Evolutionary conservation across 2,888 invertebrate genomes (phyloP).

Genomic region (Glyphotaelius pellucidus): DNA sequence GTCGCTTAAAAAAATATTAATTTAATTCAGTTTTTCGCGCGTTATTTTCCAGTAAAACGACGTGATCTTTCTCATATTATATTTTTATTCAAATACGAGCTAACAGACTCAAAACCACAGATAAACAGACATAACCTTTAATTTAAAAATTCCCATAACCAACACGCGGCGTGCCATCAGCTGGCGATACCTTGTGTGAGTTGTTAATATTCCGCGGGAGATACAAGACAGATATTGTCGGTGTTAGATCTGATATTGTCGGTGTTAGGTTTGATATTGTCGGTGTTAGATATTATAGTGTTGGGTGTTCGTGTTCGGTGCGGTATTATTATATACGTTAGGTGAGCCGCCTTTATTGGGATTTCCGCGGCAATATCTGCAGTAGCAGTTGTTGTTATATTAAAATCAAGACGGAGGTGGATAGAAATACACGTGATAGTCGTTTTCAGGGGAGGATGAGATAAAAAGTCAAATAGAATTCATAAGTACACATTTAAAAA

Average conservation of each 20-base stretch:
- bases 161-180: slow-evolving; percentile 21
- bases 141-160: slow-evolving; percentile 34
- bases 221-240: not conserved
- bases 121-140: not conserved
- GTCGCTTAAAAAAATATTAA: not conserved
- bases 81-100: not conserved
- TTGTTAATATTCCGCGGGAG: not conserved
- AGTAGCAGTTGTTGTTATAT: slow-evolving; percentile 29
- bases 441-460: not conserved
- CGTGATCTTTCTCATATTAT: not conserved
- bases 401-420: slow-evolving; percentile 8
- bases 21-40: not conserved
- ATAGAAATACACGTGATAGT: not conserved
- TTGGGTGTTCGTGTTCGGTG: not conserved
- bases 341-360: slow-evolving; percentile 19
- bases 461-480: not conserved
- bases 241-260: not conserved
- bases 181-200: not conserved
- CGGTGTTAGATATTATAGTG: not conserved
- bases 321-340: not conserved
- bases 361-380: slow-evolving; percentile 21
- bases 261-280: not conserved
- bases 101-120: not conserved
- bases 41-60: not conserved
- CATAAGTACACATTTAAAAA: not conserved